A percentile compares a stretch with the other conserved stretches of the same genome.
phyloP scores from a whole-genome alignment of 1,140 invertebrate genomes.

The Steinernema khuongi region DNA sequence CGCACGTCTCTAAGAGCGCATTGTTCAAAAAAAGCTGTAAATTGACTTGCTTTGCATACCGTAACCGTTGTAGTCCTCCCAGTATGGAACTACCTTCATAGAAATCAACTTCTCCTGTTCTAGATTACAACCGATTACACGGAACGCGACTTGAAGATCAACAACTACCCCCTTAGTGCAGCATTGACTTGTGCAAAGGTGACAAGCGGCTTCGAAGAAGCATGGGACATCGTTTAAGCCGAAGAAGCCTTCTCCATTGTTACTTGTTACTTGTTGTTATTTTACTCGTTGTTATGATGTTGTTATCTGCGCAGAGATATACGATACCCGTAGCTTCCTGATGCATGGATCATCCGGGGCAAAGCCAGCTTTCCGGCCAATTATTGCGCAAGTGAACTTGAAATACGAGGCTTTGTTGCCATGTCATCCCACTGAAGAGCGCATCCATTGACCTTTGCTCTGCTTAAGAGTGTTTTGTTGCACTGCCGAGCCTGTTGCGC shows the following conservation, averaged over 20 bases:
- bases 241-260: no score
- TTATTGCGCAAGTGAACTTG: not conserved
- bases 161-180: slow-evolving; percentile 89
- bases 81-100: not conserved
- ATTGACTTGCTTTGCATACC: no score
- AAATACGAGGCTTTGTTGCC: not conserved
- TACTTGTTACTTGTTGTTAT: not conserved
- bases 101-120: slow-evolving; percentile 31
- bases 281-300: not conserved
- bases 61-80: no score
- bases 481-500: not conserved
- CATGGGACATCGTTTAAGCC: slow-evolving; percentile 73
- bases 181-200: slow-evolving; percentile 91
- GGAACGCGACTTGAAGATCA: slow-evolving; percentile 83
- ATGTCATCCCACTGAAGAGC: not conserved
- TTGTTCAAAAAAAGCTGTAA: no score
- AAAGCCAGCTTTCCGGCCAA: not conserved
- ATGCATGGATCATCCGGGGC: not conserved
- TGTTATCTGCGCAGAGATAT: slow-evolving; percentile 18
- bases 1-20: no score
- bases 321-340: not conserved
- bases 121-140: slow-evolving; percentile 80
- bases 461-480: not conserved
- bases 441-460: not conserved
- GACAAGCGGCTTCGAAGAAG: slow-evolving; percentile 93